Evolutionary conservation across 2,888 invertebrate species (phyloP), one percentile per base, ranked within the genome.

Genomic region (Drosophila histrio): DNA sequence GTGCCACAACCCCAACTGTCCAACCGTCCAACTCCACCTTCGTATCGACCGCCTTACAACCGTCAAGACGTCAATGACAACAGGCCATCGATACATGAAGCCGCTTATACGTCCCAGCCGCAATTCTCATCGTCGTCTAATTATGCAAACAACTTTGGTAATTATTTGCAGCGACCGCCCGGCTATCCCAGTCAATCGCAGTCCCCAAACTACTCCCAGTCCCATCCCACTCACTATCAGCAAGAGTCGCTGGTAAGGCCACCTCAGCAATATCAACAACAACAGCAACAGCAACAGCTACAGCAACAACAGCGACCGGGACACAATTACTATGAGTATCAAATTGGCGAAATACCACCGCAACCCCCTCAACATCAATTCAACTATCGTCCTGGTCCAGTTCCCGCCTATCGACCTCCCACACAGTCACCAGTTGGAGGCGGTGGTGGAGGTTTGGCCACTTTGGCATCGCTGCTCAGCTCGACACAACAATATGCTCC

Each of bases 81-180:
- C 50, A 72, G 86, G 28, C 82, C 79, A 69, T 61, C 80, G 69
- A 71, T 72, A 67, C 62, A 66, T 17, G 70, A 63, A 59, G 54
- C 59, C 22, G 34, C 52, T 58, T 66, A 52, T 21, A 34, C 58
- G 43, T 41, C 30, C 47, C 63, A 57, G 65, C 49, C 61, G n/a
- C 74, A 60, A 53, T 54, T 47, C 15, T 30, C 64, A 6, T 44
- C 76, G 43, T 76, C 87, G 79, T 79, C 91, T 90, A 90, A 90
- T 90, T 90, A 90, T 90, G 90, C 88, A 90, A 90, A 90, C 90
- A 89, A 83, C 87, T 82, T 87, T 82, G 88, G 87, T 82, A 89
- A 90, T 90, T 90, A 90, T 90, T 85, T 90, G 89, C 86, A 87
- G 71, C 79, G 87, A 62, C 82, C 82, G 21, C 57, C 70, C 38